phyloP scores from a whole-genome alignment of 37 sponge, comb jelly and placozoan genomes.

The Mnemiopsis leidyi region DNA sequence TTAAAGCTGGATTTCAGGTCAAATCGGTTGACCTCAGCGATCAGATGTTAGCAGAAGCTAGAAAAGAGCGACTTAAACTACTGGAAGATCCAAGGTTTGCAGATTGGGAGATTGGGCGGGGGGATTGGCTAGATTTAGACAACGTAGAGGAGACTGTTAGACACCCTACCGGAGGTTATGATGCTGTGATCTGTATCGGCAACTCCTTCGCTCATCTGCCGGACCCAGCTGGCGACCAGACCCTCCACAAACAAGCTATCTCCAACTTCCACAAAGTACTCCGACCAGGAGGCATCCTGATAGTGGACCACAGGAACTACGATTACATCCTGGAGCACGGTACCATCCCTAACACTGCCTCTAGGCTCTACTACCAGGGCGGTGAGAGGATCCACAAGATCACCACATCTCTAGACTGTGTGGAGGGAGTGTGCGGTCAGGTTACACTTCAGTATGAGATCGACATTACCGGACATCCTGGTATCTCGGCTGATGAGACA shows the following conservation, averaged over 20 bases:
- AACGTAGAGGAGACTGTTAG: conserved; percentile 9
- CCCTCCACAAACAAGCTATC: conserved; percentile 38
- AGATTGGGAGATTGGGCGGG: conserved; percentile 61
- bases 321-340: conserved; percentile 66
- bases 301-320: conserved; percentile 69
- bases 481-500: not conserved
- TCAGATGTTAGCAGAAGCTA: conserved; percentile 55
- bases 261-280: conserved; percentile 53
- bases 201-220: conserved; percentile 68
- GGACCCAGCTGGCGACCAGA: conserved; percentile 49
- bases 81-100: not conserved
- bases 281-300: conserved; percentile 65
- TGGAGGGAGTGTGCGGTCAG: not conserved
- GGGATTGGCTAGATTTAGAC: conserved; percentile 56
- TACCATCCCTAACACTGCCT: conserved; percentile 9
- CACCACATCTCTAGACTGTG: not conserved
- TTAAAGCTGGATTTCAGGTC: conserved; percentile 52
- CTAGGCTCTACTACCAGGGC: conserved; percentile 40
- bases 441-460: not conserved
- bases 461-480: not conserved
- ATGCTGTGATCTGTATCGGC: conserved; percentile 67
- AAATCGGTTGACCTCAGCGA: conserved; percentile 66
- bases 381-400: conserved; percentile 49
- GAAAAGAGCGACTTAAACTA: not conserved
- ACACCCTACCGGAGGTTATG: conserved; percentile 55